These are phyloP conservation scores for Thereva nobilitata DNA, from an alignment of 2,888 invertebrate genomes.

Conservation along the genomic window DNA sequence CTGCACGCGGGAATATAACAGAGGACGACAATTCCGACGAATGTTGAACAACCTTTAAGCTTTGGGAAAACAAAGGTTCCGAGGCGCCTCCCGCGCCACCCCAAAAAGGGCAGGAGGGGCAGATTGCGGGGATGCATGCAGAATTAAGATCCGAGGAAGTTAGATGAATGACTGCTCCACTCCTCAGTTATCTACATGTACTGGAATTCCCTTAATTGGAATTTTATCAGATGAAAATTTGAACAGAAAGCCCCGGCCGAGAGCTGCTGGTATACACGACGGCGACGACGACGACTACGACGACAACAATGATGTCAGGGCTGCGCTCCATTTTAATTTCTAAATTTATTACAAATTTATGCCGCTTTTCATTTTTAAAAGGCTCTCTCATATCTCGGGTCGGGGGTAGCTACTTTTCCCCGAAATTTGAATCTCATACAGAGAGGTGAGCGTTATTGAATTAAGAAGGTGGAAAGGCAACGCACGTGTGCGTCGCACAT, in stretches of 20 bases:
- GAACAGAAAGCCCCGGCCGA: slow-evolving; percentile 20
- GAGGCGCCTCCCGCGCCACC: background rate
- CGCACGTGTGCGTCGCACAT: no score
- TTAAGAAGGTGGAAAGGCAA: no score
- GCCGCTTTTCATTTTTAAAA: slow-evolving; percentile 20
- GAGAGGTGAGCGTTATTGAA: no score
- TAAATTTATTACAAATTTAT: slow-evolving; percentile 31
- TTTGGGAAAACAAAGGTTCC: slow-evolving; percentile 18
- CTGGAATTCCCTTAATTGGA: slow-evolving; percentile 34
- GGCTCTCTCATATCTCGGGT: background rate
- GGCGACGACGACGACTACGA: slow-evolving; percentile 18
- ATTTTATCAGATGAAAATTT: slow-evolving; percentile 35
- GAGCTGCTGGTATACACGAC: background rate
- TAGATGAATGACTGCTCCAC: slow-evolving; percentile 27
- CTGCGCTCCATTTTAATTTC: slow-evolving; percentile 27
- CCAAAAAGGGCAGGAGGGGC: no score
- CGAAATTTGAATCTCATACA: no score
- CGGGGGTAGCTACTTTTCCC: no score
- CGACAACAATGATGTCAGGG: slow-evolving; percentile 1
- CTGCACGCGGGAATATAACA: slow-evolving; percentile 10
- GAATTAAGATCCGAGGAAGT: slow-evolving; percentile 26
- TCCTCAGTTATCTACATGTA: slow-evolving; percentile 19
- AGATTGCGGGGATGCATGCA: background rate
- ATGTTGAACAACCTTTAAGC: slow-evolving; percentile 29
- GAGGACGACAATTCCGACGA: slow-evolving; percentile 27